Evolutionary conservation across 64 coral and sea anemone genomes (phyloP), one percentile per base, ranked within the genome.

Genomic region (Porites lutea): DNA sequence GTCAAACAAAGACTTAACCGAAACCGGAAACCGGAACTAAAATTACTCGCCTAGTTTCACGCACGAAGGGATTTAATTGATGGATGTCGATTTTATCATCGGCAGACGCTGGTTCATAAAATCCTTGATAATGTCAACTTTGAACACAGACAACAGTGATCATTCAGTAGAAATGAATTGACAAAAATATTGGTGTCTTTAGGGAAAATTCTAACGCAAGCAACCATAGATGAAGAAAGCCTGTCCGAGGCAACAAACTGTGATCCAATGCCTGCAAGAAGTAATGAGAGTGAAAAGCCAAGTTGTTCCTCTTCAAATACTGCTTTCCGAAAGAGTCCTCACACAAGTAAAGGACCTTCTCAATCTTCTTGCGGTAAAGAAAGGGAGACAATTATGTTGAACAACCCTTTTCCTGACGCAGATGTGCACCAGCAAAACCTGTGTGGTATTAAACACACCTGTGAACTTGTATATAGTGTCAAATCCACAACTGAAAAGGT

Each of bases 101-200:
- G 59, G 58, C 79, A 82, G 79, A 82, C 59, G 79, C 79, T 82
- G 79, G 79, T 50, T 82, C 58, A 82, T 82, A 82, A 65, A 82
- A 64, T 82, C 79, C 79, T 82, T 82, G 79, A 82, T 82, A 82
- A 82, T 82, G 79, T 82, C 79, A 82, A 82, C 58, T 82, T 82
- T 82, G 79, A 82, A 82, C 79, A 82, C 58, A 80, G 71, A 74
- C 71, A 74, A 74, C 71, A 74, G 71, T 74, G 71, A 74, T 74
- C 71, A 74, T 48, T 74, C 57, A 63, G 54, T 45, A 80, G 78
- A 60, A 60, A 80, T 80, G 53, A 80, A 60, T 60, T 60, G 78
- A 80, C 19, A 80, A 60, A 80, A 37, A 37, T 37, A 37, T 37
- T 37, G 27, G 27, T 37, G 27, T 37, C 27, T 37, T 37, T 37